Percentiles rank a stretch among this genome's conserved stretches.
phyloP scores from a whole-genome alignment of 2,113 vertebrate species.

The Rutilus rutilus region DNA sequence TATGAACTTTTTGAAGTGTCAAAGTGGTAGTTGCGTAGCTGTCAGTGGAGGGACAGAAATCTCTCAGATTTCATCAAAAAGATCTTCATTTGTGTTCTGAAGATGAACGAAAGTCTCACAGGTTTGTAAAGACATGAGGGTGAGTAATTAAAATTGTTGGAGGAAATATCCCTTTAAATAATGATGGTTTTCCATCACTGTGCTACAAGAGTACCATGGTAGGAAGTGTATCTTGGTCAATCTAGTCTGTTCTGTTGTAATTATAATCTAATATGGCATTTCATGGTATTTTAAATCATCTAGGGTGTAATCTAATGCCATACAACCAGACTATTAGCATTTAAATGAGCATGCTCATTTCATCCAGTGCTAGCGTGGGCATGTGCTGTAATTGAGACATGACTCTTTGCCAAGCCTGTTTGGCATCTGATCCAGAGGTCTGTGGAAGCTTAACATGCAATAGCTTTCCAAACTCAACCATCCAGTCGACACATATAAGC shows the following conservation, averaged over 20 bases:
- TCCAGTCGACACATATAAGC: not conserved
- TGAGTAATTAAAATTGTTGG: no score
- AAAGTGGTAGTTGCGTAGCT: no score
- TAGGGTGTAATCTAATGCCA: not conserved
- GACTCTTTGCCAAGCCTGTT: not conserved
- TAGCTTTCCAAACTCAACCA: not conserved
- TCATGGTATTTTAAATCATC: not conserved
- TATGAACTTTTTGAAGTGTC: no score
- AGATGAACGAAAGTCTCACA: no score
- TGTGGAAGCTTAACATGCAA: conserved; percentile 18
- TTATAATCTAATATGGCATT: not conserved
- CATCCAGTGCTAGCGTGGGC: not conserved
- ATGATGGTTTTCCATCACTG: not conserved
- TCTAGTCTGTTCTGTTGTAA: not conserved
- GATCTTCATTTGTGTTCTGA: no score
- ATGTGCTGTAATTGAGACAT: not conserved
- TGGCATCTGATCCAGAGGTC: not conserved
- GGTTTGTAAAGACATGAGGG: no score
- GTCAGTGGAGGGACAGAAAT: no score
- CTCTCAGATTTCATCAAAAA: no score
- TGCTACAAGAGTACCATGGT: not conserved
- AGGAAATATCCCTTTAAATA: not conserved
- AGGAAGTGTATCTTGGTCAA: not conserved
- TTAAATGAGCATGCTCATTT: conserved; percentile 1
- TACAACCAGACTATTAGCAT: conserved; percentile 22